These are phyloP conservation scores for Drosophila varians DNA, from an alignment of 1,140 invertebrate genomes.

Conservation along the genomic window DNA sequence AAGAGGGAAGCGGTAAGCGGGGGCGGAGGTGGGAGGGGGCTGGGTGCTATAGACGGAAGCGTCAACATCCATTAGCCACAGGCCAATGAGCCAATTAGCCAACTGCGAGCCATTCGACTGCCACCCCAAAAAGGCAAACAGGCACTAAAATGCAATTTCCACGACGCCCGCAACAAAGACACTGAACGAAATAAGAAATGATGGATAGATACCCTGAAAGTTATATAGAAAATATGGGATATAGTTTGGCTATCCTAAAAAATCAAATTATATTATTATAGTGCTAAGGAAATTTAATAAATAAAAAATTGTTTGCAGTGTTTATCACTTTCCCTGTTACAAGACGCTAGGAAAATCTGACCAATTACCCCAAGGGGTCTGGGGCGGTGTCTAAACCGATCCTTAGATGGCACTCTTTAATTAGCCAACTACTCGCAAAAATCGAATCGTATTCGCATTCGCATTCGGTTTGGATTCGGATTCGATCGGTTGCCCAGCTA, in stretches of 20 bases:
- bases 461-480: slow-evolving; percentile 6
- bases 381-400: slow-evolving; percentile 4
- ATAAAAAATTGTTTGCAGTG: slow-evolving; percentile 1
- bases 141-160: slow-evolving; percentile 7
- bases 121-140: slow-evolving; percentile 13
- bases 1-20: neutral
- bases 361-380: slow-evolving; percentile 48
- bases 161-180: slow-evolving; percentile 5
- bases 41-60: slow-evolving; percentile 46
- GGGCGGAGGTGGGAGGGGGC: neutral
- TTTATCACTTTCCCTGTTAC: slow-evolving; percentile 69
- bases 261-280: too few species aligned
- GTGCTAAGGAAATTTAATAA: too few species aligned
- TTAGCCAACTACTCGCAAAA: slow-evolving; percentile 61
- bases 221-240: too few species aligned
- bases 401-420: slow-evolving; percentile 74
- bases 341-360: slow-evolving; percentile 45
- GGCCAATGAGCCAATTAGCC: slow-evolving; percentile 66
- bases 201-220: neutral
- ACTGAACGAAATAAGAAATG: neutral
- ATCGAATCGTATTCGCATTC: slow-evolving; percentile 18
- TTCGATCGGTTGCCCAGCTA: slow-evolving; percentile 54
- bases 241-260: too few species aligned
- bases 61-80: slow-evolving; percentile 75
- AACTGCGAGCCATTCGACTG: slow-evolving; percentile 32